Evolutionary conservation across 1,140 invertebrate species (phyloP), one percentile per base, ranked within the genome.

Genomic region (Drosophila oshimai): DNA sequence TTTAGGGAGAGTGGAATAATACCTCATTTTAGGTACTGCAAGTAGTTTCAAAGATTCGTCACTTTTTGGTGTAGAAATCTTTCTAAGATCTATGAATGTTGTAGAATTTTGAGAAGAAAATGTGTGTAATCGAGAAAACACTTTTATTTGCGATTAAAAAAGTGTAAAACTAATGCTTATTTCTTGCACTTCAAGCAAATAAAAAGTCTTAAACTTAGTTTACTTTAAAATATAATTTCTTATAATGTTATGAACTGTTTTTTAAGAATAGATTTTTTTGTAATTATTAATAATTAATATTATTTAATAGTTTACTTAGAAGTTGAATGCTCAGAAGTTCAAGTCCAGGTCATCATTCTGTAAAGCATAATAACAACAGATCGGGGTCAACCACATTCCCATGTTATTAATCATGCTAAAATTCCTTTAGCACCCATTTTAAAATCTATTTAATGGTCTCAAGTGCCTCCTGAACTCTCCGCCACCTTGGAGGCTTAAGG

Each of bases 341-440:
- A 15, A n/a, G n/a, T n/a, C n/a, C n/a, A n/a, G n/a, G n/a, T n/a
- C n/a, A n/a, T n/a, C 4, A 33, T 49, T 4, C 6, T 4, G 9
- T 5, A n/a, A 29, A 0, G 28, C 28, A 1, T n/a, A 29, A n/a
- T 10, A n/a, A n/a, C 6, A 17, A n/a, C n/a, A n/a, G n/a, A 10
- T 17, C 7, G 6, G 3, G 12, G 5, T 26, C 22, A 5, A 4
- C n/a, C 41, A 9, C 22, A 9, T 17, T 6, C 6, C 5, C 7
- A 10, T 18, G 13, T 4, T 41, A 68, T 47, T 46, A 17, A 55
- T 39, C 50, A 39, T 26, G 15, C 12, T 18, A 44, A 36, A 57
- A 84, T 84, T 79, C 44, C 60, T 51, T 75, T 86, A 44, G 36
- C 80, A 84, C 55, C 37, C 80, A 75, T 81, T 87, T 86, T 73